phyloP scores from a whole-genome alignment of 2,797 vertebrate species.

The Tokudaia muenninki region DNA sequence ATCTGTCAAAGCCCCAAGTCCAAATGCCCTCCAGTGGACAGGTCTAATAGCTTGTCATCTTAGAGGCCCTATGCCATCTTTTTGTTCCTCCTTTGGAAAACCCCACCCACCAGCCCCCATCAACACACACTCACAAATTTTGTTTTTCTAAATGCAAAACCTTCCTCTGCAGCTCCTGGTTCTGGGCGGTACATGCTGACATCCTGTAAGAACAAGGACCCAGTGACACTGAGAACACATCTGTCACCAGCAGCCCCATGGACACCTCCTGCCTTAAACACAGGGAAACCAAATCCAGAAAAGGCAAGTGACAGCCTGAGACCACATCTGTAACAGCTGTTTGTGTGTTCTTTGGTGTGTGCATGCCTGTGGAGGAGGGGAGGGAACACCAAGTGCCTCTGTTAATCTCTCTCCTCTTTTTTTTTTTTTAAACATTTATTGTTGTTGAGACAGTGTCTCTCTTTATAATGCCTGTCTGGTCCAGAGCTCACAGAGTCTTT shows the following conservation, averaged over 20 bases:
- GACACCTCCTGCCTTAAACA: background rate
- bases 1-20: background rate
- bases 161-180: constrained; percentile 95
- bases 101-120: background rate
- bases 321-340: background rate
- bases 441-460: background rate
- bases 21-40: background rate
- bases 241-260: background rate
- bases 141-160: constrained; percentile 94
- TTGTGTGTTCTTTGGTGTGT: background rate
- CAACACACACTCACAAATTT: constrained; percentile 91
- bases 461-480: background rate
- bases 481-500: too few species aligned
- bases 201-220: constrained; percentile 88
- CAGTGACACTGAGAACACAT: background rate
- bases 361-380: background rate
- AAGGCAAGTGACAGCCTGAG: background rate
- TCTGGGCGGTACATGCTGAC: constrained; percentile 93
- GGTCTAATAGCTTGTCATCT: background rate
- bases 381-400: background rate
- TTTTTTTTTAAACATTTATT: too few species aligned
- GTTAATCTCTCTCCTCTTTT: background rate
- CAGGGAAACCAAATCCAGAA: background rate
- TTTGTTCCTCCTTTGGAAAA: background rate
- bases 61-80: background rate